Conservation (phyloP, 1,140 invertebrate genomes). For the Fopius arisanus region DNA sequence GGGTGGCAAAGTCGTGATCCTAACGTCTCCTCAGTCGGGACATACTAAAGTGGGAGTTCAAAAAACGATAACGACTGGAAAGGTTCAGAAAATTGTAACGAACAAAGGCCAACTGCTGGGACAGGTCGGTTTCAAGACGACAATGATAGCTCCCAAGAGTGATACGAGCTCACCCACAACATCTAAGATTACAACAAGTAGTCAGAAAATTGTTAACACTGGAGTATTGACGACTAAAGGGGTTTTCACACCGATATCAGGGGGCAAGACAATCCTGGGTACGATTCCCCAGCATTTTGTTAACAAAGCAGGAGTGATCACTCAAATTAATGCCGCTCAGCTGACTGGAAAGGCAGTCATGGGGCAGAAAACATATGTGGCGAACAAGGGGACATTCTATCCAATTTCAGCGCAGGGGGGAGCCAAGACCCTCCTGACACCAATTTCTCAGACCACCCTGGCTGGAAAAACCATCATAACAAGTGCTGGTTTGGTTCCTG, state of each 20-base stretch:
- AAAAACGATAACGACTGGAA: constrained; percentile 43
- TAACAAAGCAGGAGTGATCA: constrained; percentile 51
- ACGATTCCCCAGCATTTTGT: constrained; percentile 45
- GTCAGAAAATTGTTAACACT: constrained; percentile 51
- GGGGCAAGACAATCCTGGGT: constrained; percentile 40
- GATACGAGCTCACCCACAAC: constrained; percentile 47
- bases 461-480: constrained; percentile 43
- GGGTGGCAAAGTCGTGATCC: constrained; percentile 57
- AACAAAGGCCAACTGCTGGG: constrained; percentile 52
- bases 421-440: constrained; percentile 66
- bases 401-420: constrained; percentile 36
- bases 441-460: constrained; percentile 42
- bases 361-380: constrained; percentile 46
- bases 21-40: constrained; percentile 50
- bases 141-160: constrained; percentile 58
- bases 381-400: constrained; percentile 44
- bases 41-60: constrained; percentile 51
- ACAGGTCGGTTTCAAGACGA: constrained; percentile 56
- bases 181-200: constrained; percentile 61
- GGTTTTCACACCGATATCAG: constrained; percentile 45
- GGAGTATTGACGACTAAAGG: constrained; percentile 46
- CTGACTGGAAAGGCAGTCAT: constrained; percentile 47
- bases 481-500: constrained; percentile 45
- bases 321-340: constrained; percentile 44
- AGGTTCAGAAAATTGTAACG: constrained; percentile 63